Evolutionary conservation across 2,113 vertebrate genomes (phyloP).

Genomic region (Cairina moschata): DNA sequence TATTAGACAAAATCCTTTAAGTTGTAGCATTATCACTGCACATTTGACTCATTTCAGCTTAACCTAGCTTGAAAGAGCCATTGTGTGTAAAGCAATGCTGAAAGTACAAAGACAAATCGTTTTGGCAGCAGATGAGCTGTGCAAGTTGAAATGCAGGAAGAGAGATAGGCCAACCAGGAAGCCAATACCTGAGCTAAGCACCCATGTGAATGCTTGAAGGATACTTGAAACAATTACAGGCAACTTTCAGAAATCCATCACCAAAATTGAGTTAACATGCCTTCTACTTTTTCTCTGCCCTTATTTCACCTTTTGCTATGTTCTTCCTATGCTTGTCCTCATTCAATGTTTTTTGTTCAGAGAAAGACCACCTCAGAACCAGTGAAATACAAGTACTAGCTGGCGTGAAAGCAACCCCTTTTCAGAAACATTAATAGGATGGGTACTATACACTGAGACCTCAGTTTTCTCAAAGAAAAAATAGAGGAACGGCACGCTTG

Average conservation of each 20-base stretch:
- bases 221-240: not conserved
- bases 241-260: not conserved
- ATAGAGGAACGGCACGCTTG: not conserved
- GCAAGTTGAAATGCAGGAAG: not conserved
- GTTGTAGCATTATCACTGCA: not conserved
- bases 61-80: not conserved
- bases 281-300: not conserved
- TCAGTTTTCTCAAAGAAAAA: not conserved
- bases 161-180: not conserved
- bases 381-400: not conserved
- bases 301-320: not conserved
- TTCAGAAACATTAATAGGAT: not conserved
- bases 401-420: not conserved
- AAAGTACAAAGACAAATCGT: not conserved
- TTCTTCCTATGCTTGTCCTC: not conserved
- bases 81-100: not conserved
- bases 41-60: not conserved
- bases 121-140: not conserved
- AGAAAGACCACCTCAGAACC: not conserved
- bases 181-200: not conserved
- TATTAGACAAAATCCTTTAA: not conserved
- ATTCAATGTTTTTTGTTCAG: not conserved
- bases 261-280: not conserved
- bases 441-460: not conserved
- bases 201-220: accelerated